Evolutionary conservation across 2,888 invertebrate genomes (phyloP).

Genomic region (Isotomurus palustris): DNA sequence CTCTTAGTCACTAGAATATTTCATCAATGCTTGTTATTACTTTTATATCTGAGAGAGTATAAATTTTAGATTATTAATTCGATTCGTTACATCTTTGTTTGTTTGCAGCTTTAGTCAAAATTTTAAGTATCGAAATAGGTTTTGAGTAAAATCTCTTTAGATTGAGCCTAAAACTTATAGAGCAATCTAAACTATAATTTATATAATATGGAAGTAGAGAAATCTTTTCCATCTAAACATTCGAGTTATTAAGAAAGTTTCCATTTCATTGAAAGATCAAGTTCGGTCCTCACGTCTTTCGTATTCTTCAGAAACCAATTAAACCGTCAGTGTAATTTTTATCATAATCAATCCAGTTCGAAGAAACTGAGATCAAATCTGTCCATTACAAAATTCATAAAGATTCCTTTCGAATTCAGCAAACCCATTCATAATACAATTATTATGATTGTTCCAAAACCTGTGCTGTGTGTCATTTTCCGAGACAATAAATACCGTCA

Average conservation of each 20-base stretch:
- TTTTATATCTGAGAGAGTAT: background rate
- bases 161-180: background rate
- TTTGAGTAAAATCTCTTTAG: background rate
- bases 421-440: no score
- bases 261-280: constrained; percentile 23
- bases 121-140: background rate
- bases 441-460: no score
- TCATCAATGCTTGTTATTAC: background rate
- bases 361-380: background rate
- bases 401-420: no score
- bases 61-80: background rate
- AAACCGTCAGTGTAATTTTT: background rate
- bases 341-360: background rate
- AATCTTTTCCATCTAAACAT: no score
- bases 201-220: no score
- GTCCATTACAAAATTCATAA: no score
- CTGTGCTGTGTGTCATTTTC: no score
- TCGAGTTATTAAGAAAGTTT: no score
- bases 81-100: background rate
- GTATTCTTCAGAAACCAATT: constrained; percentile 1
- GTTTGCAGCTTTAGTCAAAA: background rate
- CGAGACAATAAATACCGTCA: no score
- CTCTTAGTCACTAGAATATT: background rate
- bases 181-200: background rate
- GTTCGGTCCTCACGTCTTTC: constrained; percentile 13